A percentile compares a stretch with the other conserved stretches of the same genome.
These are phyloP conservation scores for Drosophila ercepeae DNA, from an alignment of 1,140 invertebrate genomes.

Conservation along the genomic window DNA sequence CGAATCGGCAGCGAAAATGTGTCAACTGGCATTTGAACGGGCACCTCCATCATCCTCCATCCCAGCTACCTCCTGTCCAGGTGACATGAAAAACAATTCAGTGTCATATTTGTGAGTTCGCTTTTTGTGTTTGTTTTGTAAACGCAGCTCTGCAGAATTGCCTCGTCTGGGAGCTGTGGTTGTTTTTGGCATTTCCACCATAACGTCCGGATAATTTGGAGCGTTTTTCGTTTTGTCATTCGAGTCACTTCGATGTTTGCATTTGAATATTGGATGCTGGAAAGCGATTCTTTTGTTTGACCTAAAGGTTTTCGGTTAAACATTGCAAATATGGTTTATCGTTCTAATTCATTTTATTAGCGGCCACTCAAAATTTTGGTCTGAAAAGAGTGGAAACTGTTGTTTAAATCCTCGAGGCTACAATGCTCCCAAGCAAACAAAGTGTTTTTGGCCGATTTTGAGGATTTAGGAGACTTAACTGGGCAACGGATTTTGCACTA, in stretches of 20 bases:
- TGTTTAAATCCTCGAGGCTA: too few species aligned
- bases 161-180: not conserved
- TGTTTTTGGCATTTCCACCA: constrained; percentile 11
- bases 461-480: constrained; percentile 13
- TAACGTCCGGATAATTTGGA: constrained; percentile 66
- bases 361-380: too few species aligned
- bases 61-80: constrained; percentile 21
- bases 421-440: too few species aligned
- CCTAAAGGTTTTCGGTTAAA: not conserved
- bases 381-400: too few species aligned
- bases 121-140: constrained; percentile 56
- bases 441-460: constrained; percentile 1
- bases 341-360: not conserved
- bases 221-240: constrained; percentile 51
- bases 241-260: constrained; percentile 42
- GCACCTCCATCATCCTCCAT: constrained; percentile 18
- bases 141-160: constrained; percentile 36
- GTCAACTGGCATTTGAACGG: constrained; percentile 73
- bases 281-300: not conserved
- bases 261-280: constrained; percentile 33
- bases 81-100: constrained; percentile 69
- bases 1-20: constrained; percentile 58
- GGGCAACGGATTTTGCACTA: constrained; percentile 19
- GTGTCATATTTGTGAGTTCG: constrained; percentile 70
- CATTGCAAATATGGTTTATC: not conserved